Base-by-base conservation (phyloP, 2,797 vertebrate species). In the Acipenser transmontanus region DNA sequence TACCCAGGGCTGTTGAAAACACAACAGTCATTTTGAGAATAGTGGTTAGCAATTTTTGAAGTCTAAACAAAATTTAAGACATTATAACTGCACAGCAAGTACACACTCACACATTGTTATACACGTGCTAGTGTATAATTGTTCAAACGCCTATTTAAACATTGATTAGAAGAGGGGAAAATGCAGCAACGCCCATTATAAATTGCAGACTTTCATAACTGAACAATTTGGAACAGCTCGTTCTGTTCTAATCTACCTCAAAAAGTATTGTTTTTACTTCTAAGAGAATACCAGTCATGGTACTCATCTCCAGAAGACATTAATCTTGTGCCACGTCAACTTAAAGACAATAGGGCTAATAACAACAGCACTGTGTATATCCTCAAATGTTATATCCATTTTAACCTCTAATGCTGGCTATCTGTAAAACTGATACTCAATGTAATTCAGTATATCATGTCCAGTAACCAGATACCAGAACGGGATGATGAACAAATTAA, bases 381-480 rank as follows among this genome's bases (percentile, higher is more conserved):
- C 83, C 79, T 77, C 75, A 82, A 80, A 79, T 83, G 80, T 77
- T 77, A 71, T 71, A 71, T 82, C 81, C 84, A 82, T 85, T 89
- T 87, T 87, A 83, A 54, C 71, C 77, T 75, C 60, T 80, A 88
- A 84, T 88, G 81, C 77, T 76, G 62, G 74, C 80, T 86, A 90
- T 82, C 79, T 79, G 78, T 81, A 80, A 75, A 87, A 82, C 78
- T 81, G 84, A 90, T 88, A 80, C 82, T 71, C 79, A 87, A 89
- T 88, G 88, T 90, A 90, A 92, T 88, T 85, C 86, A 77, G 86
- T 83, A 86, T 85, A 83, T 87, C 82, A 68, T 85, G 84, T 89
- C 85, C 84, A 71, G 87, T 88, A 93, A 93, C 88, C 76, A 85
- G 90, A 93, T 80, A 86, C 81, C 71, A 62, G 76, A 74, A 85